A percentile compares a stretch with the other conserved stretches of the same genome.
Conservation (phyloP, 2,888 invertebrate genomes). For the Nephrotoma flavescens region DNA sequence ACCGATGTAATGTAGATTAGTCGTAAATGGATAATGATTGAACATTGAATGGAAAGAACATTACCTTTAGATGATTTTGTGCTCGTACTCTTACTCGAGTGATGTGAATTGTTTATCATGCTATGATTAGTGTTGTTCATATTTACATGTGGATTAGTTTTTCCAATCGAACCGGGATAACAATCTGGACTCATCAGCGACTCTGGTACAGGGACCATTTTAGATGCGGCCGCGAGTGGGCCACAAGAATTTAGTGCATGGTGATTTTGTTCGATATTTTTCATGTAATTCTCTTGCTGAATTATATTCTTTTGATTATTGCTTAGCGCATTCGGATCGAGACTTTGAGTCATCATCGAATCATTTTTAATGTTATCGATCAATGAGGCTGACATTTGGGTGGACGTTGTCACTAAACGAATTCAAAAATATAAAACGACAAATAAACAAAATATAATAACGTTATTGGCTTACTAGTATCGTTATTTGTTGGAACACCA, state of each 20-base stretch:
- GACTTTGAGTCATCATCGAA: conserved; percentile 43
- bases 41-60: not conserved
- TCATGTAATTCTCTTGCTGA: conserved; percentile 1
- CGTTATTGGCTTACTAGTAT: not conserved
- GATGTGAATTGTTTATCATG: not conserved
- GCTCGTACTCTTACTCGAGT: not conserved
- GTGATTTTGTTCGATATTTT: not conserved
- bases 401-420: conserved; percentile 9
- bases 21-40: not conserved
- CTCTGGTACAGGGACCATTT: conserved; percentile 78
- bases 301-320: conserved; percentile 1
- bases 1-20: conserved; percentile 20
- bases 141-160: not conserved
- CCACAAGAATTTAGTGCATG: conserved; percentile 15
- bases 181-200: conserved; percentile 71
- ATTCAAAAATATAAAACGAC: conserved; percentile 5
- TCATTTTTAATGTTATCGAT: conserved; percentile 32
- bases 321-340: conserved; percentile 37
- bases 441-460: conserved; percentile 1
- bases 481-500: conserved; percentile 16
- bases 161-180: conserved; percentile 20
- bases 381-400: conserved; percentile 31
- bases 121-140: not conserved
- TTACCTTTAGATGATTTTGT: not conserved
- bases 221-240: conserved; percentile 66